Evolutionary conservation across 1,140 invertebrate genomes (phyloP), one percentile per base, ranked within the genome.

Genomic region (Pectinophora gossypiella): DNA sequence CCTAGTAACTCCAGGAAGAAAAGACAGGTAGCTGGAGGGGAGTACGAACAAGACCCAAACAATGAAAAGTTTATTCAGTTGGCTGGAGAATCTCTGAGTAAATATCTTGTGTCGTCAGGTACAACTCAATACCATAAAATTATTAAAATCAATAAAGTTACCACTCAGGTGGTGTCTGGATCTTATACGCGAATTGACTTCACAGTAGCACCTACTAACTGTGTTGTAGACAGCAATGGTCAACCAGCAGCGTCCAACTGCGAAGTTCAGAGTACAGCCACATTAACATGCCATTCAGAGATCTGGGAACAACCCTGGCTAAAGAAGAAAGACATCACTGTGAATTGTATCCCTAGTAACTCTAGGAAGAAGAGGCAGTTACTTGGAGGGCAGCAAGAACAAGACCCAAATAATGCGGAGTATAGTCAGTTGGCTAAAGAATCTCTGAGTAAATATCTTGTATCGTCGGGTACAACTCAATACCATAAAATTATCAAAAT

Each of bases 21-120:
- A n/a, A n/a, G n/a, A n/a, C n/a, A n/a, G n/a, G n/a, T 27, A 12
- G 23, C 12, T 27, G 23, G 59, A 3, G 59, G 54, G 15, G 0
- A 22, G 48, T 18, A 16, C 12, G 44, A 40, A 18, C 20, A 51
- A 43, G 59, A 77, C 54, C 47, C 51, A 13, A 60, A 54, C 38
- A 47, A 68, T 19, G 43, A 50, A 15, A 19, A 61, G n/a, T 69
- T 69, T n/a, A 53, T 52, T 47, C 20, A 13, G 6, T 58, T 77
- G 36, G 70, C 74, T 6, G 13, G 51, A 45, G 55, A 72, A 55
- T 69, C 70, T 10, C 48, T 80, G 19, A 1, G 55, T 10, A 51
- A 63, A 47, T 78, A 59, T 61, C 35, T 69, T 44, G 16, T 47
- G 19, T 23, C 44, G 16, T 53, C 59, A n/a, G 43, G 36, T 15